These are phyloP conservation scores for Smittia aterrima DNA, from an alignment of 2,888 invertebrate species.

Conservation along the genomic window DNA sequence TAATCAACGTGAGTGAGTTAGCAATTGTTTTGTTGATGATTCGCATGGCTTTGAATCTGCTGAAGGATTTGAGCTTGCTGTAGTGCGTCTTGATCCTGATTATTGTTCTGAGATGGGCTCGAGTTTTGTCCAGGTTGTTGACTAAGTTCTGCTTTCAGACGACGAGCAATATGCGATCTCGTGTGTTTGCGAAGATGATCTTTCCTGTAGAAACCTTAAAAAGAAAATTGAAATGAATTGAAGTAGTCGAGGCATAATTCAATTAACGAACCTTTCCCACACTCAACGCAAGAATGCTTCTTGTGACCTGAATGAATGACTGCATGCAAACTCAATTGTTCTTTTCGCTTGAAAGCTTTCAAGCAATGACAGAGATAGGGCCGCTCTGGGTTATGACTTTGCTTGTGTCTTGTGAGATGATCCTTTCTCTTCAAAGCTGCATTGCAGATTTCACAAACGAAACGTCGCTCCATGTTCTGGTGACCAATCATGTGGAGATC, in stretches of 20 bases:
- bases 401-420: conserved; percentile 82
- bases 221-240: too few species aligned
- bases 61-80: conserved; percentile 13
- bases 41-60: conserved; percentile 1
- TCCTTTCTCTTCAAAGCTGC: conserved; percentile 84
- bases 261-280: conserved; percentile 68
- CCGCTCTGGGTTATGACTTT: conserved; percentile 83
- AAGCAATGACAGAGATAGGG: conserved; percentile 84
- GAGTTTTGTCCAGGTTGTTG: conserved; percentile 6
- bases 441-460: conserved; percentile 77
- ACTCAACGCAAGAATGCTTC: conserved; percentile 79
- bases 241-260: too few species aligned
- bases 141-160: conserved; percentile 64
- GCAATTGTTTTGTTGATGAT: conserved; percentile 27
- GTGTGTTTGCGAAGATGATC: conserved; percentile 79
- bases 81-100: conserved; percentile 16
- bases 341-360: conserved; percentile 85
- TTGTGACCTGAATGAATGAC: conserved; percentile 89
- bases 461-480: conserved; percentile 66
- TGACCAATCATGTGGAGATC: conserved; percentile 83
- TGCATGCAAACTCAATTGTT: conserved; percentile 82
- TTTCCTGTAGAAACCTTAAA: conserved; percentile 71
- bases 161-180: conserved; percentile 76
- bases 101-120: not conserved
- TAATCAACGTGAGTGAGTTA: not conserved